phyloP scores from a whole-genome alignment of 53 echinoderm and acorn worm species.

The Crossaster papposus region DNA sequence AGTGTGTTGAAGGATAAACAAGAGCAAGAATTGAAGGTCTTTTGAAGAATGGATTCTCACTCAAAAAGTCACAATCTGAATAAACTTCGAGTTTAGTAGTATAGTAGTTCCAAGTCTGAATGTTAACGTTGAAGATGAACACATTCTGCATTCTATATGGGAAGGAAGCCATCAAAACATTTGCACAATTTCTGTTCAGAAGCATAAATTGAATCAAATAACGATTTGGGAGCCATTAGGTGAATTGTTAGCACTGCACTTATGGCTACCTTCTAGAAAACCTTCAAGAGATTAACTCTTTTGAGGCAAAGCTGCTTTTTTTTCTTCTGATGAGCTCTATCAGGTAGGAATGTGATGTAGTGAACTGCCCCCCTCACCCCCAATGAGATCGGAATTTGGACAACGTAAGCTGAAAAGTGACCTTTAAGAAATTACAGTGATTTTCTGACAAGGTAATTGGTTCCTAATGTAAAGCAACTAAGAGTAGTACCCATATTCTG shows the following conservation, averaged over 20 bases:
- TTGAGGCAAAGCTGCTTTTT: neutral
- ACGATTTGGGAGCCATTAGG: neutral
- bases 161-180: too few relatives aligned
- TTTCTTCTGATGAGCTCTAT: conserved; percentile 26
- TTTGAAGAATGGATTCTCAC: too few relatives aligned
- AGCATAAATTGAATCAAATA: neutral
- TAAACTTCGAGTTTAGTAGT: too few relatives aligned
- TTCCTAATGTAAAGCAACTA: neutral
- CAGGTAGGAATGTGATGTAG: neutral
- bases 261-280: conserved; percentile 15
- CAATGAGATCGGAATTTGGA: conserved; percentile 57
- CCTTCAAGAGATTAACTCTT: conserved; percentile 55
- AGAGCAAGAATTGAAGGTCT: too few relatives aligned
- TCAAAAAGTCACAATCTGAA: too few relatives aligned
- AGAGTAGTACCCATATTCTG: neutral
- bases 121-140: too few relatives aligned
- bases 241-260: neutral
- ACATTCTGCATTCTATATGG: too few relatives aligned
- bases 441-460: neutral
- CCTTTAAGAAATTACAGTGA: conserved; percentile 44
- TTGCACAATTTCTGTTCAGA: neutral
- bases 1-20: too few relatives aligned
- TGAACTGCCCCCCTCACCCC: conserved; percentile 43
- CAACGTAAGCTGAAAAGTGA: conserved; percentile 34
- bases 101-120: too few relatives aligned